Evolutionary conservation across 2,888 invertebrate genomes (phyloP).

Genomic region (Ichneumoninae sp.): DNA sequence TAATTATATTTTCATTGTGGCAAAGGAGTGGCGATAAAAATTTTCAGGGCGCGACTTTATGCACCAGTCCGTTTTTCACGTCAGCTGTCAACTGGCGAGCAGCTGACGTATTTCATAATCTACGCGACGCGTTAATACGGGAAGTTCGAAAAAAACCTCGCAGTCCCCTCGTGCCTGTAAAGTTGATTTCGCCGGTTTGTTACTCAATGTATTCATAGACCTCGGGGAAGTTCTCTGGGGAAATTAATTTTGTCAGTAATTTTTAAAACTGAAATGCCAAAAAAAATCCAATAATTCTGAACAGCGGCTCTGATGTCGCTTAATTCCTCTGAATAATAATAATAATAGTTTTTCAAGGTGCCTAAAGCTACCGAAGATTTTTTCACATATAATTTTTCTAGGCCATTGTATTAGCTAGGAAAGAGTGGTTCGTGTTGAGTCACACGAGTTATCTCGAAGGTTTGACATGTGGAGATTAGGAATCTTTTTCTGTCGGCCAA

Average conservation of each 20-base stretch:
- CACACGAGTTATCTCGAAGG: too few relatives aligned
- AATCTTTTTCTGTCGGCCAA: too few relatives aligned
- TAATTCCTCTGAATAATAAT: background rate
- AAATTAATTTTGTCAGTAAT: background rate
- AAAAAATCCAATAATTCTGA: background rate
- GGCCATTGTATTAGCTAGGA: too few relatives aligned
- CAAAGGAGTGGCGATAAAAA: background rate
- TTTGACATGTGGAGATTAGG: too few relatives aligned
- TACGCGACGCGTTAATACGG: background rate
- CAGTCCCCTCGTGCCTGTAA: background rate
- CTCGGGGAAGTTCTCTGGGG: too few relatives aligned
- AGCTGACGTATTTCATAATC: background rate
- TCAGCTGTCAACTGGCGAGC: background rate
- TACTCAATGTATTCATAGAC: background rate
- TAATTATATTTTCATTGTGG: background rate
- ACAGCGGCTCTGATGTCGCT: background rate
- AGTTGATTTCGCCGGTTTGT: background rate
- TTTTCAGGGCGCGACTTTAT: background rate
- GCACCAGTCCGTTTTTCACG: background rate
- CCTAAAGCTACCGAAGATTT: too few relatives aligned
- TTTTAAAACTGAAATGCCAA: background rate
- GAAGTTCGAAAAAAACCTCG: background rate
- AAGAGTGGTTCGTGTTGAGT: too few relatives aligned
- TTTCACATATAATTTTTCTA: too few relatives aligned
- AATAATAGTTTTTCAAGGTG: background rate